A percentile compares a stretch with the other conserved stretches of the same genome.
Conservation (phyloP, 2,113 vertebrate species). For the Notothenia rossii region DNA sequence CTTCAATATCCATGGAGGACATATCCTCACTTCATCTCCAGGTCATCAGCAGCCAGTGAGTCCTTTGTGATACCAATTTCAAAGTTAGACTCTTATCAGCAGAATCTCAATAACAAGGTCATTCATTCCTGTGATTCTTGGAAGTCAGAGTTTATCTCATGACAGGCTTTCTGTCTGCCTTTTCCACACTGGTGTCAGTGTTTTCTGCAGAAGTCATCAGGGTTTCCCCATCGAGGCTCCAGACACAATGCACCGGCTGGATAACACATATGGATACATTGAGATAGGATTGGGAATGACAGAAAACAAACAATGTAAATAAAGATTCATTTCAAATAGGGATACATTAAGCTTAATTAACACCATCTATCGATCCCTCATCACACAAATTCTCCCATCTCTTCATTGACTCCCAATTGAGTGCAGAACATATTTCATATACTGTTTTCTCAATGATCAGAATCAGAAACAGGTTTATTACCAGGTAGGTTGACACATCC, state of each 20-base stretch:
- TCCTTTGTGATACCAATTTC: background rate
- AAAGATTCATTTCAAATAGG: background rate
- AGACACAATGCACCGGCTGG: background rate
- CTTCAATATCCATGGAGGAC: background rate
- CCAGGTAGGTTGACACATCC: too few species aligned
- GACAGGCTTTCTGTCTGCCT: background rate
- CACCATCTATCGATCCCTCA: too few species aligned
- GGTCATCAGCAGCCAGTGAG: background rate
- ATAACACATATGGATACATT: background rate
- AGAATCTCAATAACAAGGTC: background rate
- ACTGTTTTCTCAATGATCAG: too few species aligned
- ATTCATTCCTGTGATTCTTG: background rate
- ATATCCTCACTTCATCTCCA: background rate
- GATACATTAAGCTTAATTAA: too few species aligned
- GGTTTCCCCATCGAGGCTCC: background rate
- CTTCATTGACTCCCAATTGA: too few species aligned
- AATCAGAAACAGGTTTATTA: too few species aligned
- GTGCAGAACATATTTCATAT: too few species aligned
- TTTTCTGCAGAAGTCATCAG: background rate
- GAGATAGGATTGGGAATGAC: background rate
- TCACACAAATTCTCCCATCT: too few species aligned
- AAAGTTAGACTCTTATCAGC: background rate
- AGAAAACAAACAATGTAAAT: background rate
- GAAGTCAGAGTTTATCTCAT: background rate
- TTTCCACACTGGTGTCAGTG: conserved; percentile 25